Base-by-base conservation (phyloP, 53 echinoderm and acorn worm genomes). In the Crossaster papposus region DNA sequence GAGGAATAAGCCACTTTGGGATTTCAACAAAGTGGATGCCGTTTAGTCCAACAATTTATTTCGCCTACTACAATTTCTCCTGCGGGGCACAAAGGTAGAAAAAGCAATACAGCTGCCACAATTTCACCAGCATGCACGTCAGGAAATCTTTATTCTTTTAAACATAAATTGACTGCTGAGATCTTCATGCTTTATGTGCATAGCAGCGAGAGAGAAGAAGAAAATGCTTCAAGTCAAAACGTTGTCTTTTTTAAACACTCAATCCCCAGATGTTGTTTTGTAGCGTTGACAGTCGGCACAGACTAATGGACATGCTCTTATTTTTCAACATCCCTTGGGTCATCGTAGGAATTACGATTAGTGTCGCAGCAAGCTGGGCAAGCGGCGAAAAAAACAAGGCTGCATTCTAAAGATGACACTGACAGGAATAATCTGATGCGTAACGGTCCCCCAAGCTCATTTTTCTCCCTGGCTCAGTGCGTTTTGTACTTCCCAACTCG, bases 241-340 rank as follows among this genome's bases (percentile, higher is more conserved):
- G 34, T 33, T 35, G 36, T 33, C 75, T 74, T 74, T 74, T 44
- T 18, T 33, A 74, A 74, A 36, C 33, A 35, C 36, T 36, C 71
- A 12, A 14, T 35, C 36, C 75, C 75, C 75, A 32, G 75, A 74
- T 74, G 75, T 33, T 74, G 22, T 74, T 74, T 74, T 33, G 75
- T 13, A 33, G 31, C 34, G 10, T 2, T 34, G 75, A 74, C 75
- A 74, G 28, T 14, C 31, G 44, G 36, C 28, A 68, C 24, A 26
- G 68, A 68, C 24, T 68, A 68, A 68, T 74, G 75, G 75, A 74
- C 14, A 36, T 36, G 75, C 22, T 68, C 28, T 26, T 68, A 68
- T 0, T 68, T 23, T 26, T 28, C 68, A 5, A 4, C 68, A 23
- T 68, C 68, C 11, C 68, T 23, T 68, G 68, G 17, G 68, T 68